Base-by-base conservation (phyloP, 2,113 vertebrate species). In the Larimichthys polyactis region DNA sequence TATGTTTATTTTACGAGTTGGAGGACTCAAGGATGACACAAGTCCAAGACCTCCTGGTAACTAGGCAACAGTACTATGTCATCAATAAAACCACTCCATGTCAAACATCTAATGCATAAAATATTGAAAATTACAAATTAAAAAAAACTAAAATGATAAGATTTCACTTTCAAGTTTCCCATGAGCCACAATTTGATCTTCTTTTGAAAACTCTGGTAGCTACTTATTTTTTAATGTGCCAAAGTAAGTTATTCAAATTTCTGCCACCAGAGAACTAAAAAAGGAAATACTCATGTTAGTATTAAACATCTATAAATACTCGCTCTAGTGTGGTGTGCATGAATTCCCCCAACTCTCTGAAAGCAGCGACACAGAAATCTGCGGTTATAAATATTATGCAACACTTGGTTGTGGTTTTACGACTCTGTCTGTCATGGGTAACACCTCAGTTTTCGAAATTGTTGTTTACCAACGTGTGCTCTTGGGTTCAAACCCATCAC, bases 401-500 rank as follows among this genome's bases (percentile, higher is more conserved):
- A 29, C 10, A 4, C 22, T n/a, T n/a, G n/a, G 19, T 48, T 3
- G 16, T 48, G 27, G 57, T 60, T 69, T 62, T 73, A 78, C 12
- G n/a, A 15, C 24, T 78, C 62, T 48, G 40, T 54, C 52, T 63
- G 7, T 70, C 40, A 64, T 63, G 66, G 51, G 51, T 63, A 71
- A 43, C 65, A n/a, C 24, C 11, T 17, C n/a, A 22, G 27, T 49
- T 29, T 24, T 22, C 69, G 15, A 2, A 43, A 32, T 24, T 52
- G 9, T 48, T 68, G 3, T 51, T 74, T 55, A 57, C 52, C 29
- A 57, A 15, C 64, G n/a, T 74, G 36, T 20, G n/a, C 54, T n/a
- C 15, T 22, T 46, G 59, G 72, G 62, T 76, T 63, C 36, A 75
- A 57, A 75, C 5, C 17, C 43, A 69, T 29, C 22, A 22, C 52